Percentiles rank a stretch among this genome's conserved stretches.
Conservation (phyloP, 35 echinoderm and acorn worm genomes). For the Eucidaris tribuloides region DNA sequence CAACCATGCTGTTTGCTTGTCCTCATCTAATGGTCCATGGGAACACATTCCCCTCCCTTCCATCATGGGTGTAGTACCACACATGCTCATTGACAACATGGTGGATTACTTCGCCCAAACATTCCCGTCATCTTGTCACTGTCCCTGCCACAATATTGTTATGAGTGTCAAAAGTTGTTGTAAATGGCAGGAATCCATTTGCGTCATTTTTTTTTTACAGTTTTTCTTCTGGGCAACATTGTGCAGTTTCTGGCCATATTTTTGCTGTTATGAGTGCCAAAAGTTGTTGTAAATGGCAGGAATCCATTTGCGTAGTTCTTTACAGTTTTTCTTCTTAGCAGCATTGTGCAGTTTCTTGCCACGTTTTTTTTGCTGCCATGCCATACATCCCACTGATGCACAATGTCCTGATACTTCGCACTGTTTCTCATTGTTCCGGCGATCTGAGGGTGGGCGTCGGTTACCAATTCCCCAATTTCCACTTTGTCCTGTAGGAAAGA, state of each 20-base stretch:
- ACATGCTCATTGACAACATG: conserved; percentile 25
- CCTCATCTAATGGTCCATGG: no score
- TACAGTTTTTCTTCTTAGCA: not conserved
- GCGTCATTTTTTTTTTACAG: no score
- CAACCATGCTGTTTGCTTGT: no score
- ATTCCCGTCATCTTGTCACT: not conserved
- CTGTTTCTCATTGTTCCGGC: conserved; percentile 16
- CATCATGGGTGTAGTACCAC: not conserved
- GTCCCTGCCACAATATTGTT: not conserved
- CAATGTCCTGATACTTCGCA: not conserved
- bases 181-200: no score
- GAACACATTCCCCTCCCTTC: no score
- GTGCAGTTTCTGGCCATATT: no score
- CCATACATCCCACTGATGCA: conserved; percentile 33
- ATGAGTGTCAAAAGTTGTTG: no score
- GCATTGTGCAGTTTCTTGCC: no score
- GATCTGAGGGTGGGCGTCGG: conserved; percentile 33
- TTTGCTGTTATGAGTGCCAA: conserved; percentile 8
- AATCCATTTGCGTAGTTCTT: conserved; percentile 7
- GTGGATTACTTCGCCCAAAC: not conserved
- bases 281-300: no score
- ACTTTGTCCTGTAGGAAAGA: not conserved
- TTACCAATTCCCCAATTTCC: conserved; percentile 18
- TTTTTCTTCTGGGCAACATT: no score
- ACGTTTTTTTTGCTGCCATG: conserved; percentile 32